Evolutionary conservation across 2,113 vertebrate species (phyloP).

Genomic region (Corythaeola cristata): DNA sequence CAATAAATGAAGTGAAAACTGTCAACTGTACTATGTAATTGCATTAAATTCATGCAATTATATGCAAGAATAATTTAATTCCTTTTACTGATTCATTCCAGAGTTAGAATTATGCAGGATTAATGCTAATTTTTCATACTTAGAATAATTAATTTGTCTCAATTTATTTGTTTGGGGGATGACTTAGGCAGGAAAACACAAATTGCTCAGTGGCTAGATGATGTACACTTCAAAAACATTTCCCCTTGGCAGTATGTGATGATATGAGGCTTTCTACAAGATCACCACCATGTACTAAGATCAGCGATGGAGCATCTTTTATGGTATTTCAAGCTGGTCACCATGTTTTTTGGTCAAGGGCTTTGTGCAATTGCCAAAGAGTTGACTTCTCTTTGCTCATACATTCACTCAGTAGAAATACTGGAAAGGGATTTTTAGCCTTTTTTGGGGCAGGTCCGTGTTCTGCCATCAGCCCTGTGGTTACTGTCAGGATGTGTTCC

Average conservation of each 20-base stretch:
- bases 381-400: neutral
- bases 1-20: constrained; percentile 21
- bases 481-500: neutral
- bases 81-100: neutral
- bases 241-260: neutral
- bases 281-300: neutral
- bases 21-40: neutral
- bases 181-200: neutral
- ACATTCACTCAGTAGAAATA: neutral
- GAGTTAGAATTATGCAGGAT: constrained; percentile 1
- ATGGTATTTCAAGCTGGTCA: neutral
- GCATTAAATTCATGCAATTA: neutral
- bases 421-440: accelerated
- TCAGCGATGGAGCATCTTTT: neutral
- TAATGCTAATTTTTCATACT: constrained; percentile 13
- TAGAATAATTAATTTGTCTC: neutral
- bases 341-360: neutral
- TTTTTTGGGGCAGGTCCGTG: neutral
- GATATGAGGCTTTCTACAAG: neutral
- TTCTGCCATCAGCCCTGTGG: neutral
- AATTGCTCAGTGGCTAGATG: neutral
- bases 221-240: neutral
- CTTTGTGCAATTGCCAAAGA: neutral
- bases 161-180: neutral
- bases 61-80: constrained; percentile 1